A percentile compares a stretch with the other conserved stretches of the same genome.
Conservation (phyloP, 2,113 vertebrate genomes). For the Dromaius novaehollandiae region DNA sequence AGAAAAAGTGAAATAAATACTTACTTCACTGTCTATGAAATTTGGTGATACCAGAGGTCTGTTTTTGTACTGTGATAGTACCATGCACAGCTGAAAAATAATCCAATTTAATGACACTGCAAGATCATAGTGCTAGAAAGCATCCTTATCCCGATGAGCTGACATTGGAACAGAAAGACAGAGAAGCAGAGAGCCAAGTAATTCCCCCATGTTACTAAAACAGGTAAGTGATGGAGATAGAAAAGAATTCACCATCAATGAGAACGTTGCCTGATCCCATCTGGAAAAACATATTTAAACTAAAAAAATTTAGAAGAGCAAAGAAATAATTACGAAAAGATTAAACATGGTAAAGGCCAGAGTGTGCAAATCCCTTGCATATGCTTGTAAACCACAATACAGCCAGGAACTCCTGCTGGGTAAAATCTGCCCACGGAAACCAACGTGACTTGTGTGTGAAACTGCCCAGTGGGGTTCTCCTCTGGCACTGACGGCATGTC, state of each 20-base stretch:
- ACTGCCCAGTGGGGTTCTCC: slow-evolving; percentile 14
- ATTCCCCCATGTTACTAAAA: neutral
- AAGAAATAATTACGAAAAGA: neutral
- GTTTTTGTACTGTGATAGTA: neutral
- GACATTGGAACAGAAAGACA: neutral
- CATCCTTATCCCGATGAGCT: neutral
- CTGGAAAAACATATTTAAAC: neutral
- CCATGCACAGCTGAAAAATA: neutral
- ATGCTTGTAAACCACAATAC: neutral
- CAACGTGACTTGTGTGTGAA: slow-evolving; percentile 54
- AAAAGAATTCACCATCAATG: neutral
- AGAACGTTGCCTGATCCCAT: neutral
- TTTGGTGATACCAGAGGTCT: neutral
- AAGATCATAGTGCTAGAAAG: neutral
- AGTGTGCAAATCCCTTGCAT: accelerated
- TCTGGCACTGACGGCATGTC: neutral
- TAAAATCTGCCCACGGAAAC: slow-evolving; percentile 41
- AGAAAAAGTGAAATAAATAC: neutral
- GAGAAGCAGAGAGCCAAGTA: neutral
- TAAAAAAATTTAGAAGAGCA: neutral
- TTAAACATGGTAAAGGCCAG: neutral
- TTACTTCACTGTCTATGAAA: neutral
- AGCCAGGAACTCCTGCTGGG: slow-evolving; percentile 30
- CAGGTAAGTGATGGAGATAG: neutral
- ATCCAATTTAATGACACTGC: neutral